phyloP scores from a whole-genome alignment of 1,140 invertebrate species.

The Cyrtorhinus lividipennis region DNA sequence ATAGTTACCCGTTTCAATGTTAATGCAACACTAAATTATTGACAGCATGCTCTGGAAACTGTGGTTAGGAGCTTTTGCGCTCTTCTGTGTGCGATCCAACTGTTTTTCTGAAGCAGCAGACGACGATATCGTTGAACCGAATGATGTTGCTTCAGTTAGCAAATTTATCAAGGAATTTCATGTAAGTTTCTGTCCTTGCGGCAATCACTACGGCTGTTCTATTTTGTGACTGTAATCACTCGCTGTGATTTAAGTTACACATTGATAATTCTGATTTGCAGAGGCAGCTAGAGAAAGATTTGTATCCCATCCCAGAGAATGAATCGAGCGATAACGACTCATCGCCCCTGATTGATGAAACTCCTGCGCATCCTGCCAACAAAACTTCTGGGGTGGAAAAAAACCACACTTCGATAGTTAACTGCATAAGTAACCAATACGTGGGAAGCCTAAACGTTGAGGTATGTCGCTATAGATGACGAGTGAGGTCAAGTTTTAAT shows the following conservation, averaged over 20 bases:
- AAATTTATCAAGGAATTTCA: conserved; percentile 24
- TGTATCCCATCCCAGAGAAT: conserved; percentile 3
- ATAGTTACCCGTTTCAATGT: too few species aligned
- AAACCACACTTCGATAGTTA: conserved; percentile 18
- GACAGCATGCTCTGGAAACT: too few species aligned
- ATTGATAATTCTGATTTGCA: conserved; percentile 11
- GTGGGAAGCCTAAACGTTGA: conserved; percentile 19
- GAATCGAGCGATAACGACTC: background rate
- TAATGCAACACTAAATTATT: too few species aligned
- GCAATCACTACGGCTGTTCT: too few species aligned
- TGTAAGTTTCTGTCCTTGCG: too few species aligned
- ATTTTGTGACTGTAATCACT: too few species aligned
- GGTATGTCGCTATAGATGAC: conserved; percentile 5
- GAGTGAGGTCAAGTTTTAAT: background rate
- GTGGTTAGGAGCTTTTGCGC: too few species aligned
- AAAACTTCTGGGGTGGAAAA: background rate
- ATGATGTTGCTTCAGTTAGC: conserved; percentile 21
- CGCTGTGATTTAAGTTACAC: too few species aligned
- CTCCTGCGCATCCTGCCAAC: conserved; percentile 3
- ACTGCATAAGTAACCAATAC: conserved; percentile 14
- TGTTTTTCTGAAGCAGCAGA: too few species aligned
- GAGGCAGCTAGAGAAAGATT: conserved; percentile 17
- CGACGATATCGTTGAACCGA: conserved; percentile 10
- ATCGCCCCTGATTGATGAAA: background rate
- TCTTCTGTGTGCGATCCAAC: too few species aligned